Percentiles rank a stretch among this genome's conserved stretches.
Evolutionary conservation across 1,140 invertebrate genomes (phyloP).

Genomic region (Euwallacea fornicatus): DNA sequence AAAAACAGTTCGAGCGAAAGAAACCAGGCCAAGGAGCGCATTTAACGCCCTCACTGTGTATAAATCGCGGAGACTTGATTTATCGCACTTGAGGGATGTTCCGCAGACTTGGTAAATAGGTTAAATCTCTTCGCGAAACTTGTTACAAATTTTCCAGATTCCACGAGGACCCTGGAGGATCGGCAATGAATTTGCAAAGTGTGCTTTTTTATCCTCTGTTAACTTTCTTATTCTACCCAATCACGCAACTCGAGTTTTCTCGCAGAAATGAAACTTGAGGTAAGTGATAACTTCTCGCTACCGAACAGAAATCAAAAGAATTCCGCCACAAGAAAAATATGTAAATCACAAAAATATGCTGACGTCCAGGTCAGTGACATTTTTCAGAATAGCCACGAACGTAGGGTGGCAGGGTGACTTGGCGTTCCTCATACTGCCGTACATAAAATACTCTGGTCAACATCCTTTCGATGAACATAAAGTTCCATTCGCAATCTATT

Average conservation of each 20-base stretch:
- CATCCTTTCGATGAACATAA: too few relatives aligned
- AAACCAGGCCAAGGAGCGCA: background rate
- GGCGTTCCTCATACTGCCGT: too few relatives aligned
- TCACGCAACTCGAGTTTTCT: background rate
- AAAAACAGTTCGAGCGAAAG: background rate
- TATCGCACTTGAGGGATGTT: conserved; percentile 8
- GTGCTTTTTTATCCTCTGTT: background rate
- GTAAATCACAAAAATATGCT: too few relatives aligned
- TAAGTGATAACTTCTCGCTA: too few relatives aligned
- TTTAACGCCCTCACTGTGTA: conserved; percentile 8
- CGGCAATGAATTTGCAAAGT: conserved; percentile 3
- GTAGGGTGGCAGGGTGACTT: too few relatives aligned
- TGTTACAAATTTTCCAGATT: conserved; percentile 4
- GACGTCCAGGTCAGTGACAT: too few relatives aligned
- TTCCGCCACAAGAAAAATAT: too few relatives aligned
- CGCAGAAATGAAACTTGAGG: too few relatives aligned
- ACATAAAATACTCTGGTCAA: too few relatives aligned
- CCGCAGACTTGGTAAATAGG: conserved; percentile 7
- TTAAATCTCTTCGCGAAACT: conserved; percentile 15
- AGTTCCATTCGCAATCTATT: too few relatives aligned
- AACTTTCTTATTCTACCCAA: conserved; percentile 3
- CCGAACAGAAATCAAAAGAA: too few relatives aligned
- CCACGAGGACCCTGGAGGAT: background rate
- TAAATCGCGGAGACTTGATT: conserved; percentile 9
- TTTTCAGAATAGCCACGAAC: too few relatives aligned